Evolutionary conservation across 1,140 invertebrate species (phyloP), one percentile per base, ranked within the genome.

Genomic region (Caerostris darwini): DNA sequence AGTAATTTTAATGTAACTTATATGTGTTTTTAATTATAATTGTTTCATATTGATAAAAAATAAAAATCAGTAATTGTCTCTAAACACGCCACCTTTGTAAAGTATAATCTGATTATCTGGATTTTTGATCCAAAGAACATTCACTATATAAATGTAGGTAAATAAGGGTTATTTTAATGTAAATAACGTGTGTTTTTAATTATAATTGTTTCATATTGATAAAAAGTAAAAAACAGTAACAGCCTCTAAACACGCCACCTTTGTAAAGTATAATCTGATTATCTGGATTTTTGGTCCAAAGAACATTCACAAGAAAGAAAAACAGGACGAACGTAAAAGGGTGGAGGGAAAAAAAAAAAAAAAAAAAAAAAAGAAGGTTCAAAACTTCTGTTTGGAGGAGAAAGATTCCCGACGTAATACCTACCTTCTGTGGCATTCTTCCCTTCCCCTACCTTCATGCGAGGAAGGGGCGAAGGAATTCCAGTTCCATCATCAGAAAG

Each of bases 401-500:
- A 81, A 90, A 82, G 19, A 59, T 90, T 90, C 89, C 71, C 89
- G 69, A 59, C 54, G n/a, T 90, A 90, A 90, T 59, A 90, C 71
- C n/a, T 59, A 81, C 89, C 57, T 87, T 81, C 89, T 81, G 8
- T 81, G 34, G 19, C 34, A 34, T 81, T 90, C 69, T n/a, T 14
- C 87, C 54, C 54, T 19, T 53, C 56, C 57, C n/a, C 8, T 34
- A n/a, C 5, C 61, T 67, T 67, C 61, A 3, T 67, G 7, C 34
- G 34, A 56, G 77, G 82, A 77, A 34, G 12, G 17, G 57, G 8
- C 12, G 85, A 92, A 83, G 61, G 67, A 69, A 64, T 85, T 53
- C 53, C 64, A 56, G 58, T 83, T 83, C 81, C 61, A 92, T 92
- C 90, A 92, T 92, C 90, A 92, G 90, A 67, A 85, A 92, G 82